Base-by-base conservation (phyloP, 2,888 invertebrate genomes). In the Loripinus fragilis region DNA sequence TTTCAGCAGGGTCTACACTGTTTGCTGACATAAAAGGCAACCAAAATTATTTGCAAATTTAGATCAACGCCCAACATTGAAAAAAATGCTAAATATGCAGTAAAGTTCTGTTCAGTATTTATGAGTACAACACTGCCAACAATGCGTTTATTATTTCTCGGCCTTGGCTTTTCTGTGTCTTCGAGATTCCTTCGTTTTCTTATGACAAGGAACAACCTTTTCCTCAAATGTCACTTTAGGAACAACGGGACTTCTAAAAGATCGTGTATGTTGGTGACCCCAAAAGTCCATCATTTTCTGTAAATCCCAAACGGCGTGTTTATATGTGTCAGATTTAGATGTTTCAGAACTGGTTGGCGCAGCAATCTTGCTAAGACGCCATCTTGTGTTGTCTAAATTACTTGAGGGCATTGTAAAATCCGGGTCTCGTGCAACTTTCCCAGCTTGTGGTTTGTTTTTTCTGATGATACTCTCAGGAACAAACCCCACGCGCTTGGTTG, bases 251-350 rank as follows among this genome's bases (percentile, higher is more conserved):
- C 10, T 60, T 28, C 91, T 80, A 76, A 88, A 91, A n/a, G 91
- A 90, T 35, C 83, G 77, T 23, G 89, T 86, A 45, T 88, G 78
- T 60, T 91, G 90, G 20, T 90, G 83, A 0, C 89, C 81, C 41
- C 90, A 78, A 65, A 85, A 84, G 42, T 86, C 86, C 87, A 90
- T 86, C 78, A 91, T 85, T 25, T 60, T 60, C 33, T 60, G 33
- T 20, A 60, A 33, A 20, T 60, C 60, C 60, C 60, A 60, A 1
- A 28, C 28, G 2, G 17, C 8, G 5, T 12, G 20, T 60, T 33
- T 30, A 23, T 60, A 60, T 2, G 2, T 20, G 20, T 20, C 60
- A 60, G 60, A 12, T 60, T 60, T 60, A 7, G 60, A n/a, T 8
- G 33, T 33, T 30, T 60, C 60, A 20, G 60, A 60, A 5, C 10